Conservation (phyloP, 30 jellyfish, hydroid and myxozoan species). For the Hydra vulgaris region DNA sequence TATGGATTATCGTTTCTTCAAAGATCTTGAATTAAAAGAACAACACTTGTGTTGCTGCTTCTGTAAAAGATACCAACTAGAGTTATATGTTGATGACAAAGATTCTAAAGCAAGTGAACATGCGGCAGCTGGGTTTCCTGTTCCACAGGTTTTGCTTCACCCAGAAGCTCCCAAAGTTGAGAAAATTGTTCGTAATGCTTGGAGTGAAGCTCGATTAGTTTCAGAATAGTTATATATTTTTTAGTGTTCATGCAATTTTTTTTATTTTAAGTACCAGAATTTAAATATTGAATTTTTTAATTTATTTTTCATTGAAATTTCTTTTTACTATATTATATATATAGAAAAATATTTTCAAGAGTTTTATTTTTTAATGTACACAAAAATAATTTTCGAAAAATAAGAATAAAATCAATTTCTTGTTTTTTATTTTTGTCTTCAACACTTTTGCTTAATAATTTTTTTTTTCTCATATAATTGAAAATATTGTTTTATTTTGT, state of each 20-base stretch:
- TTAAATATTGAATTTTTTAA: too few species aligned
- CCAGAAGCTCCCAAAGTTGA: constrained; percentile 93
- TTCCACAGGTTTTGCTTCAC: constrained; percentile 75
- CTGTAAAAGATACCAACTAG: constrained; percentile 66
- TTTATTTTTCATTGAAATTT: too few species aligned
- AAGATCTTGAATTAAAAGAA: constrained; percentile 88
- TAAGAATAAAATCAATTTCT: too few species aligned
- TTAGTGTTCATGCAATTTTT: not conserved
- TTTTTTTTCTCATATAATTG: too few species aligned
- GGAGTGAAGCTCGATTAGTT: constrained; percentile 88
- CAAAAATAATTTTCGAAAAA: too few species aligned
- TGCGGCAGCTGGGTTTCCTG: constrained; percentile 61
- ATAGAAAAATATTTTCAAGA: too few species aligned
- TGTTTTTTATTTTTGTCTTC: too few species aligned
- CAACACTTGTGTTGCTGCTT: constrained; percentile 73
- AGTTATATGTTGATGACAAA: constrained; percentile 87
- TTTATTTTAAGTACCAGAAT: too few species aligned
- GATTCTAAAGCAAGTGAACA: constrained; percentile 78
- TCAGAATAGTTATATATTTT: constrained; percentile 37
- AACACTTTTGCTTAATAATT: too few species aligned
- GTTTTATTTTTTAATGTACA: too few species aligned
- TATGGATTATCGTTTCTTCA: constrained; percentile 98
- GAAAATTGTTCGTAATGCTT: constrained; percentile 84
- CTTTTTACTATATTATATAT: too few species aligned
- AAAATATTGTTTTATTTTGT: too few species aligned